Base-by-base conservation (phyloP, 2,888 invertebrate species). In the Petrophora chlorosata region DNA sequence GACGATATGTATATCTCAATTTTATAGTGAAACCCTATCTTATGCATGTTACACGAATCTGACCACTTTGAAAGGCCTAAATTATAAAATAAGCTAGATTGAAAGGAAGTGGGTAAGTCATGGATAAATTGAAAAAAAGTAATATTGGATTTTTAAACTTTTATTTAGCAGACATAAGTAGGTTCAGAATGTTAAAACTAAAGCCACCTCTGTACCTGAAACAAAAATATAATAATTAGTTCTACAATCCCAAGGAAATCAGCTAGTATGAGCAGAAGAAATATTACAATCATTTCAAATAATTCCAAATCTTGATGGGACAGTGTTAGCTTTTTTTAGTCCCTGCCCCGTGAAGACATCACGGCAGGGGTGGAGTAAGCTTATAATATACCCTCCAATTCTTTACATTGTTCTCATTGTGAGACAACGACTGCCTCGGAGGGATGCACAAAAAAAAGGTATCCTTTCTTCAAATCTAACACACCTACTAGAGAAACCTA, bases 391-490 rank as follows among this genome's bases (percentile, higher is more conserved):
- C 78, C 89, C 89, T 82, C 79, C 65, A 68, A 79, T 85, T 90
- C 88, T 88, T 85, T 75, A 72, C 80, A 76, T 81, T 78, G 58
- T 62, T 75, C 81, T 72, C 78, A 86, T 71, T 12, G 30, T 53
- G 67, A 76, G 76, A 74, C 64, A 80, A 85, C 70, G 75, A 83
- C 90, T 89, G 90, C 90, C 89, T 85, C 66, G 42, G 79, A 86
- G 87, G 89, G 69, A 59, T 43, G 14, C 35, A 14, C n/a, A 2
- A 23, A 9, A 10, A 19, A 5, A 41, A 16, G 7, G 8, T 10
- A 8, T 9, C n/a, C n/a, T n/a, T n/a, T n/a, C n/a, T n/a, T n/a
- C n/a, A n/a, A n/a, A n/a, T n/a, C n/a, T n/a, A n/a, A n/a, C n/a
- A n/a, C n/a, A n/a, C n/a, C n/a, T n/a, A n/a, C n/a, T n/a, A n/a